phyloP scores from a whole-genome alignment of 2,113 vertebrate genomes.

The Takifugu flavidus region DNA sequence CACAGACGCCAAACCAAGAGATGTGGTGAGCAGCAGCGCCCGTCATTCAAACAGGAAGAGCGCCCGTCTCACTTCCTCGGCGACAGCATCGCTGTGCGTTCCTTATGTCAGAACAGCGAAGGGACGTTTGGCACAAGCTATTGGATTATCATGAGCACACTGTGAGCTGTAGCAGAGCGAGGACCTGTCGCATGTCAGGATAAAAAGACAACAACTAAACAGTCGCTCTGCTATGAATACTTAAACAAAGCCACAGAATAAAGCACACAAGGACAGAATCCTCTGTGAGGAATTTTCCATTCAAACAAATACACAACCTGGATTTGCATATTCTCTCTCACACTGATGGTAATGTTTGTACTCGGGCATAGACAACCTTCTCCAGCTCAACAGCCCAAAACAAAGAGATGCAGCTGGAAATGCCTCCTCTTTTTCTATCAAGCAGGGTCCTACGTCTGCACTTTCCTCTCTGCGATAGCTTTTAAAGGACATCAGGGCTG shows the following conservation, averaged over 20 bases:
- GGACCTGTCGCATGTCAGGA: slow-evolving; percentile 16
- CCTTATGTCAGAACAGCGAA: not conserved
- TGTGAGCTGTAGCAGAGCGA: not conserved
- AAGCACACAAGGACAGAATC: slow-evolving; percentile 13
- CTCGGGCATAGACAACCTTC: slow-evolving; percentile 5
- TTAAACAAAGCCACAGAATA: slow-evolving; percentile 34
- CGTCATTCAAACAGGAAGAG: slow-evolving; percentile 54
- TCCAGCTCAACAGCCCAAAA: slow-evolving; percentile 13
- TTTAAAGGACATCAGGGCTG: too few species aligned
- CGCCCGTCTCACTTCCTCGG: not conserved
- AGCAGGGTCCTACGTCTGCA: not conserved
- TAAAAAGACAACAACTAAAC: not conserved
- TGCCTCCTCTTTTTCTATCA: slow-evolving; percentile 20
- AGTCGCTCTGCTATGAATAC: slow-evolving; percentile 32
- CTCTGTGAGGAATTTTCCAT: slow-evolving; percentile 51
- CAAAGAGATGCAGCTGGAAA: slow-evolving; percentile 21
- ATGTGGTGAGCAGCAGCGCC: slow-evolving; percentile 38
- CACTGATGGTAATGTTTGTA: slow-evolving; percentile 9
- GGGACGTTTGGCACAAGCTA: not conserved
- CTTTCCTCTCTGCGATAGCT: not conserved
- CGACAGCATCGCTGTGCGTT: slow-evolving; percentile 7
- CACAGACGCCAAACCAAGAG: slow-evolving; percentile 15
- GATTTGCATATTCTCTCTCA: slow-evolving; percentile 37
- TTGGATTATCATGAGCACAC: not conserved
- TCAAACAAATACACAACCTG: slow-evolving; percentile 28